Evolutionary conservation across 2,113 vertebrate species (phyloP), one percentile per base, ranked within the genome.

Genomic region (Pholis gunnellus): DNA sequence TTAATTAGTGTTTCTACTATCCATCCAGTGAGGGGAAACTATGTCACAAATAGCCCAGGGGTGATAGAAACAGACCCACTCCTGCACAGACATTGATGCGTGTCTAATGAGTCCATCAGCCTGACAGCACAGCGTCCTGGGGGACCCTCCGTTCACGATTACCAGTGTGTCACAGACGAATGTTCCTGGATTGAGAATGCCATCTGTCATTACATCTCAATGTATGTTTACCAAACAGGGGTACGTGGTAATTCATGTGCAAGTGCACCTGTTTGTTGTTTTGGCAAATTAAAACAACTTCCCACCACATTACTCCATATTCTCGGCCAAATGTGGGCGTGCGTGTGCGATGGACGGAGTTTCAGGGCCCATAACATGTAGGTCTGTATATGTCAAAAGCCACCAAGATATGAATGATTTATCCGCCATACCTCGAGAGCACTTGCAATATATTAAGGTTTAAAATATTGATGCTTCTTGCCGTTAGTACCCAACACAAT

Each of bases 101-200:
- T 87, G 85, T 89, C 88, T 93, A 92, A 94, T 91, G 92, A 93
- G 87, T 91, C 91, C 91, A 83, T 93, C 89, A 89, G 81, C 29
- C 65, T 92, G 92, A 89, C 92, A 92, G 91, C 72, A 38, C 66
- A 4, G 60, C 22, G 1, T 93, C 91, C 89, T 71, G 6, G 42
- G 90, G 89, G 91, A 90, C 36, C 64, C 77, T 77, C 36, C 59
- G 31, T 67, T 81, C 78, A 80, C 34, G 83, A 89, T 87, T 80
- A 90, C 82, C 60, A 48, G 56, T 20, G 75, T 56, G 44, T 86
- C 86, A 56, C 85, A 87, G 80, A 82, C 31, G 70, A 89, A 75
- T 72, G 86, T 85, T 78, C 31, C 60, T 84, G 75, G 82, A 82
- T 82, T 82, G 85, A 81, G 78, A 92, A 79, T 76, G 85, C 90